A percentile compares a stretch with the other conserved stretches of the same genome.
phyloP scores from a whole-genome alignment of 1,140 invertebrate species.

The Araneus ventricosus region DNA sequence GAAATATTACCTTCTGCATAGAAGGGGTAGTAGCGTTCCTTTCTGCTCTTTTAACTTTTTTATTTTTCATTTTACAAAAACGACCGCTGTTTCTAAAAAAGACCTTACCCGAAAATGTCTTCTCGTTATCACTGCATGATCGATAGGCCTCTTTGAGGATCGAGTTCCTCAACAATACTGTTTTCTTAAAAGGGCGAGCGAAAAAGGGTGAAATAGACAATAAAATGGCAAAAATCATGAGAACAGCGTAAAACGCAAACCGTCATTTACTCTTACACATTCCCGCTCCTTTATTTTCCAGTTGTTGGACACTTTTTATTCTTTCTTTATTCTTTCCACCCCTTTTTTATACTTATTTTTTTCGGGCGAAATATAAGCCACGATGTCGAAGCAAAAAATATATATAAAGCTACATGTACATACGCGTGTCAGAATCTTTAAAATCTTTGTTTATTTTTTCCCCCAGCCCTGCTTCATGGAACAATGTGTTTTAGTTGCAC shows the following conservation, averaged over 20 bases:
- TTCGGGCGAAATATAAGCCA: conserved; percentile 51
- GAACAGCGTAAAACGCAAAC: conserved; percentile 42
- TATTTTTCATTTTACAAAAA: neutral
- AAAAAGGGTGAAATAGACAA: conserved; percentile 63
- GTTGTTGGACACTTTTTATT: neutral
- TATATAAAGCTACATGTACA: neutral
- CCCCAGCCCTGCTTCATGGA: conserved; percentile 8
- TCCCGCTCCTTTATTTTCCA: conserved; percentile 43
- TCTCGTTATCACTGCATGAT: conserved; percentile 56
- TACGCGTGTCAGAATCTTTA: conserved; percentile 56
- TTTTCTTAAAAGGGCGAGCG: conserved; percentile 36
- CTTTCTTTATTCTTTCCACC: neutral
- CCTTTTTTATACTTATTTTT: neutral
- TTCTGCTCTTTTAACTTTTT: neutral
- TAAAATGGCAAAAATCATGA: conserved; percentile 52
- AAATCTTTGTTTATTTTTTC: neutral
- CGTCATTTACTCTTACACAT: conserved; percentile 65
- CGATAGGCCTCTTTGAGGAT: conserved; percentile 55
- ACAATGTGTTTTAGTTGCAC: conserved; percentile 58
- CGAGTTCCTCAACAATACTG: conserved; percentile 43
- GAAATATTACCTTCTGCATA: conserved; percentile 36
- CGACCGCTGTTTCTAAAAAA: conserved; percentile 35
- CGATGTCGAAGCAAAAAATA: neutral
- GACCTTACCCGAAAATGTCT: conserved; percentile 30
- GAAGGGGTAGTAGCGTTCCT: neutral